Base-by-base conservation (phyloP, 2,797 vertebrate genomes). In the Kryptopterus vitreolus region DNA sequence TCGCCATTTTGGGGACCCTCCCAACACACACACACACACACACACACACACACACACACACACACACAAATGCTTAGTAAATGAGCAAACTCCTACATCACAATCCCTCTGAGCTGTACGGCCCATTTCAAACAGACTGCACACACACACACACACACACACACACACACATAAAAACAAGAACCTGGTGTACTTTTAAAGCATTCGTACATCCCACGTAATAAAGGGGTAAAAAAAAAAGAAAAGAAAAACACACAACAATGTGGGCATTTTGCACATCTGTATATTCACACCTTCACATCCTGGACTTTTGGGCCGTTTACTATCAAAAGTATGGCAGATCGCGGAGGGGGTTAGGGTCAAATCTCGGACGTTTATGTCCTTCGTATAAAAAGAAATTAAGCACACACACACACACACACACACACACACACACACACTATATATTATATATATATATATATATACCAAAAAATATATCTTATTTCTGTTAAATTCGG, bases 401-500 rank as follows among this genome's bases (percentile, higher is more conserved):
- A 52, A 68, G 46, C 61, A 73, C 63, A n/a, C n/a, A n/a, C n/a
- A n/a, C n/a, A n/a, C n/a, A n/a, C n/a, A n/a, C n/a, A n/a, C n/a
- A n/a, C n/a, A n/a, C n/a, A n/a, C n/a, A n/a, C n/a, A n/a, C n/a
- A n/a, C n/a, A n/a, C n/a, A n/a, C n/a, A n/a, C n/a, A n/a, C n/a
- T n/a, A n/a, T n/a, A n/a, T n/a, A n/a, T n/a, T n/a, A n/a, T n/a
- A n/a, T n/a, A n/a, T n/a, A n/a, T n/a, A n/a, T n/a, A n/a, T n/a
- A n/a, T n/a, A n/a, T n/a, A n/a, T n/a, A n/a, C 38, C 38, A 43
- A 6, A 43, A 43, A 43, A 43, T 2, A 43, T 43, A 38, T 86
- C 68, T 80, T 83, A 73, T 93, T 93, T 91, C 87, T 88, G 88
- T 88, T 84, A 90, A 89, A 89, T 43, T n/a, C 38, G 38, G 38